These are phyloP conservation scores for Palythoa caribaeorum DNA, from an alignment of 92 coral and sea anemone species.

Conservation along the genomic window DNA sequence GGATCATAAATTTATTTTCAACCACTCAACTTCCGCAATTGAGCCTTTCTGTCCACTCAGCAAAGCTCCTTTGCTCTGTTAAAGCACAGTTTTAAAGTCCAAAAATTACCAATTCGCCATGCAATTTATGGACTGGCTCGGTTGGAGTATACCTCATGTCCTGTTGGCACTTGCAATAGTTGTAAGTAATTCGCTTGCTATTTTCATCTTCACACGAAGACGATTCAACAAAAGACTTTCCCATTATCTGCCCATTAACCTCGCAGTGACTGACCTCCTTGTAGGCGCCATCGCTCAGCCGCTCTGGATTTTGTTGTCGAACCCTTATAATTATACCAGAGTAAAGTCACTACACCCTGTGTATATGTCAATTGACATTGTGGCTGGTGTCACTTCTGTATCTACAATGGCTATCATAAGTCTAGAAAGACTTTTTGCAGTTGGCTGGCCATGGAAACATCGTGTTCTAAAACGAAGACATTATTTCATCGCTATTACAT, in stretches of 20 bases:
- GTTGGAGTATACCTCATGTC: not conserved
- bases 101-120: not conserved
- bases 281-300: not conserved
- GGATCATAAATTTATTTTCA: too few species aligned
- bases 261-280: not conserved
- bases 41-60: too few species aligned
- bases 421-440: not conserved
- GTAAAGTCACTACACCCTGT: too few species aligned
- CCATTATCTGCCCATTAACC: not conserved
- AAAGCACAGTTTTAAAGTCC: not conserved
- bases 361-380: not conserved
- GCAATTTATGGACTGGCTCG: not conserved
- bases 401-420: not conserved
- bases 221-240: not conserved
- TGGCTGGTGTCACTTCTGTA: not conserved
- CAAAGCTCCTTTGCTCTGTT: too few species aligned
- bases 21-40: too few species aligned
- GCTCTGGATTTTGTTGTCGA: not conserved
- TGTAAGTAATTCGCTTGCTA: not conserved
- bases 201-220: not conserved
- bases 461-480: not conserved
- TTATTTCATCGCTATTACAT: not conserved
- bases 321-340: too few species aligned
- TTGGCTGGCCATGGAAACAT: slow-evolving; percentile 8
- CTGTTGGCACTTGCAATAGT: not conserved